Percentiles rank a stretch among this genome's conserved stretches.
Conservation (phyloP, 2,797 vertebrate species). For the Coccyzus lansbergi region DNA sequence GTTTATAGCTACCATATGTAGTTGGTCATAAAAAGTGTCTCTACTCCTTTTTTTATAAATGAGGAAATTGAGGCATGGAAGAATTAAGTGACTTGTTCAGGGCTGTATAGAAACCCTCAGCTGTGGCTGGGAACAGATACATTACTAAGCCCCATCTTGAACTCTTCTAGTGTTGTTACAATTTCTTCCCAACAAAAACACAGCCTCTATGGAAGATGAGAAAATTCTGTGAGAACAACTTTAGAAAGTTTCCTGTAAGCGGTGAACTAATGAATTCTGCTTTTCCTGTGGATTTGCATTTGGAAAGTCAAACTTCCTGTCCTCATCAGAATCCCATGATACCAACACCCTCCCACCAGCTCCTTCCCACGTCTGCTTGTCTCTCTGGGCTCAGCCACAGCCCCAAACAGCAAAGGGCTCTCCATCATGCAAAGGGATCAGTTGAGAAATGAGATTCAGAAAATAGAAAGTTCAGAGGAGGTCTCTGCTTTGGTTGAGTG, state of each 20-base stretch:
- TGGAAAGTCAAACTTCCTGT: neutral
- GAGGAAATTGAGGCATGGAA: neutral
- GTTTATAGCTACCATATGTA: neutral
- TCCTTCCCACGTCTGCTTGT: neutral
- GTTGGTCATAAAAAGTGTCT: neutral
- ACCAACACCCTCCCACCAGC: neutral
- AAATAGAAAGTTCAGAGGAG: neutral
- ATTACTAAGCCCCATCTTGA: neutral
- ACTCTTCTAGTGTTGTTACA: neutral
- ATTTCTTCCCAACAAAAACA: neutral
- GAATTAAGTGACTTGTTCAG: neutral
- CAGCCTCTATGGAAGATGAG: neutral
- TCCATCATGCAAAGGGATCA: neutral
- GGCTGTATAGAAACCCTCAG: neutral
- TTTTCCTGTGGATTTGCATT: neutral
- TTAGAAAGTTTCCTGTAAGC: neutral
- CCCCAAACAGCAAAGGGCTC: neutral
- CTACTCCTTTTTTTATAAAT: neutral
- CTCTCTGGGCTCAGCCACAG: neutral
- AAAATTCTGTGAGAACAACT: neutral
- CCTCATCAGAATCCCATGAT: neutral
- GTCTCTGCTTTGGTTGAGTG: neutral
- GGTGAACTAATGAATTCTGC: neutral
- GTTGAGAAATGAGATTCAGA: neutral
- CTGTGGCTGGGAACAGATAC: neutral